Base-by-base conservation (phyloP, 1,140 invertebrate species). In the Ectropis grisescens region DNA sequence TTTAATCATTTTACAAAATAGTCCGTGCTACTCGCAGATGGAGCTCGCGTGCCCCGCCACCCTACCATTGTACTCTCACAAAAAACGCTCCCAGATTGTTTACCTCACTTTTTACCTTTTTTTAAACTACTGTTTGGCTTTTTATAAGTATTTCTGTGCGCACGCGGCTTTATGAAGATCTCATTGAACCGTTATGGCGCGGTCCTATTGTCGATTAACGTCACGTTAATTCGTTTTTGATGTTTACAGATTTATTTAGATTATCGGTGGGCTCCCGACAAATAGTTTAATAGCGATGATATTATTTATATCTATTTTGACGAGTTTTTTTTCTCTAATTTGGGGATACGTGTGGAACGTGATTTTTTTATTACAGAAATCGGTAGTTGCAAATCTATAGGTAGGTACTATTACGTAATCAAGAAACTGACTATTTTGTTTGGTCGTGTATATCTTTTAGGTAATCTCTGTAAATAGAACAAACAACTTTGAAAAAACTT, bases 91-190 rank as follows among this genome's bases (percentile, higher is more conserved):
- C 55, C 66, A 61, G 66, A 68, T 76, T 76, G 71, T 80, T 80
- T 80, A 78, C 71, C 65, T 68, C 75, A 74, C 60, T 71, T 80
- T 76, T 74, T 76, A 75, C 56, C 59, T 74, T 80, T 79, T 72
- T 80, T 72, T 47, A 55, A 72, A 67, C 60, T 66, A 55, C 55
- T 61, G 57, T 65, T 59, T 54, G 61, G 43, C 44, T 60, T 70
- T 80, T 76, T 75, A 61, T 58, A 42, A 22, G 55, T 66, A 67
- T 71, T 75, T 72, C 65, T 55, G 64, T 68, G 58, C 61, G 58
- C 71, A 66, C 68, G 71, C 60, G 65, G 58, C 64, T 59, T 69
- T 71, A 56, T 58, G 59, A 28, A 47, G 36, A 35, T 42, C 47
- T 65, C 69, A 64, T 53, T 75, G 49, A 65, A 59, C 59, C 71